Base-by-base conservation (phyloP, 1,140 invertebrate species). In the Bilobella aurantiaca region DNA sequence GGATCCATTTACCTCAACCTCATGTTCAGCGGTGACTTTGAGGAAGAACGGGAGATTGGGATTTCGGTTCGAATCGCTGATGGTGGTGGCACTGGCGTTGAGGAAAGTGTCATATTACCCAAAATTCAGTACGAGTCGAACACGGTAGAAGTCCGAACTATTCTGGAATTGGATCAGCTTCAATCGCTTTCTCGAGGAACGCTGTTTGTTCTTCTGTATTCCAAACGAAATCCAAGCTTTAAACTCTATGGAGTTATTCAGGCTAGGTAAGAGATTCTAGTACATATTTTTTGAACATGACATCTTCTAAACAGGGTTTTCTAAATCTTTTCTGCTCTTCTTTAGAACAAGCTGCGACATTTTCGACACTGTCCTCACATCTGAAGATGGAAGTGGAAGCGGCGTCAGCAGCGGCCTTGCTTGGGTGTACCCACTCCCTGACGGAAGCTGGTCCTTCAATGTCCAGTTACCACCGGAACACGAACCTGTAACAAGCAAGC, bases 21-120 rank as follows among this genome's bases (percentile, higher is more conserved):
- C 0, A 82, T 91, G 0, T 91, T 91, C 74, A 91, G 89, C 69
- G 90, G 90, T 0, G 78, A 92, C 0, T 90, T 92, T 62, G 81
- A 84, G 58, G 86, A 88, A 65, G 78, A 81, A 0, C 74, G 79
- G 21, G 85, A 90, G 69, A 84, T 85, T 0, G 81, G 85, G 0
- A 75, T 92, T 0, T 82, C 83, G 58, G 82, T 91, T 0, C 79
- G 85, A n/a, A 78, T 92, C 8, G 83, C 85, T 46, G 77, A 85
- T 47, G 65, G 65, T 27, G 69, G 74, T 21, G 64, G 65, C 49
- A 78, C 82, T 1, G 86, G 89, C 32, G 79, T 90, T 16, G 83
- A 88, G 70, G 88, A 90, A 75, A 83, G 85, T 37, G 70, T 75
- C 37, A 75, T 63, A 25, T 62, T 76, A 23, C 69, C 73, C 12